Evolutionary conservation across 2,113 vertebrate genomes (phyloP).

Genomic region (Neofelis nebulosa): DNA sequence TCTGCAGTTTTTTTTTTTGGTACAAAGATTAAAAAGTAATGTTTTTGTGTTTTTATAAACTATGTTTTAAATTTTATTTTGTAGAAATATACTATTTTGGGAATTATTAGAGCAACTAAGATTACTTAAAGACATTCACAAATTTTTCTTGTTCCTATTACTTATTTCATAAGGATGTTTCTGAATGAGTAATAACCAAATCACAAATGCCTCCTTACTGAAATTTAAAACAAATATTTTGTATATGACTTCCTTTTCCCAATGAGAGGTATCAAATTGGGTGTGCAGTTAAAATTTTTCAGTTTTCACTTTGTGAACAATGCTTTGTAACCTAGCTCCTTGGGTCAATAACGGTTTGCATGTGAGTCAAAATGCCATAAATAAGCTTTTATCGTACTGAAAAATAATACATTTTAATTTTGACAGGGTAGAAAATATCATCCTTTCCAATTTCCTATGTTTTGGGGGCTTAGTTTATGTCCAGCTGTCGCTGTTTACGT

Average conservation of each 20-base stretch:
- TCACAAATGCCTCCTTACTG: neutral
- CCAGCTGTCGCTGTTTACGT: constrained; percentile 30
- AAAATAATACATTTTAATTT: neutral
- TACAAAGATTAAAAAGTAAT: neutral
- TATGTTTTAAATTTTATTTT: neutral
- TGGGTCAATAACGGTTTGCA: neutral
- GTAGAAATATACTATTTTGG: neutral
- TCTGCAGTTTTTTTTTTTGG: neutral
- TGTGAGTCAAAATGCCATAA: constrained; percentile 27
- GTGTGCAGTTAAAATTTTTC: neutral
- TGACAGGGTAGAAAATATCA: neutral
- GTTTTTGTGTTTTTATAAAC: neutral
- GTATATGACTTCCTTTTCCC: constrained; percentile 49
- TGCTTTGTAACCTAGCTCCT: neutral
- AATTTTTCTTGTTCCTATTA: neutral
- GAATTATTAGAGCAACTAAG: neutral
- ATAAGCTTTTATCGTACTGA: neutral
- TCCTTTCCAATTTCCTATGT: neutral
- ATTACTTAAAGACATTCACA: neutral
- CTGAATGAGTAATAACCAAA: neutral
- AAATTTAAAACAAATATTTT: constrained; percentile 66
- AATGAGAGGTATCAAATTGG: neutral
- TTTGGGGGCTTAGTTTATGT: constrained; percentile 10
- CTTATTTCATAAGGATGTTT: neutral
- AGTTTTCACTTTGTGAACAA: neutral